phyloP scores from a whole-genome alignment of 1,140 invertebrate genomes.

The Pachyrhynchus sulphureomaculatus region DNA sequence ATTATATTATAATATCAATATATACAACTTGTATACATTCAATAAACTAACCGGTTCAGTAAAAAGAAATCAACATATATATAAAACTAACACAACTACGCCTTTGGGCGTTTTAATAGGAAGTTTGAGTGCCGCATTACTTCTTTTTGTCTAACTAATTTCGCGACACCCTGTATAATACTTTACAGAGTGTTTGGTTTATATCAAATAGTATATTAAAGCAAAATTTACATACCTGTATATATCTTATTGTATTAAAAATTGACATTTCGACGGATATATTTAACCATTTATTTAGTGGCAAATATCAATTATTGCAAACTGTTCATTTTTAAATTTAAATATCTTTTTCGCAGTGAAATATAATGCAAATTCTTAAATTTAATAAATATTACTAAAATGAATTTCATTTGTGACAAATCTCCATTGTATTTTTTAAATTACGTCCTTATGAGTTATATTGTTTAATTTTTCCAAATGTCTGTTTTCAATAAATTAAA shows the following conservation, averaged over 20 bases:
- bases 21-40: conserved; percentile 53
- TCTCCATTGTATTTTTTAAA: too few species aligned
- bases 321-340: too few species aligned
- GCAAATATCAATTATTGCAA: too few species aligned
- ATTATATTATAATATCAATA: conserved; percentile 49
- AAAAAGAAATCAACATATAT: conserved; percentile 34
- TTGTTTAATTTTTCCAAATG: too few species aligned
- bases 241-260: neutral
- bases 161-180: conserved; percentile 12
- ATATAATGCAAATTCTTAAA: too few species aligned
- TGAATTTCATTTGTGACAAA: too few species aligned
- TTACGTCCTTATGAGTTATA: too few species aligned
- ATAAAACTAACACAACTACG: conserved; percentile 46
- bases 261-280: conserved; percentile 17
- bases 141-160: conserved; percentile 20
- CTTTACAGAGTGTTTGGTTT: conserved; percentile 7
- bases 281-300: neutral
- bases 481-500: too few species aligned
- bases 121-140: conserved; percentile 25
- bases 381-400: too few species aligned
- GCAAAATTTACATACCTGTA: neutral
- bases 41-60: conserved; percentile 53
- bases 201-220: neutral
- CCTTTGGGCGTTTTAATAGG: conserved; percentile 15
- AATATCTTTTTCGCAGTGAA: too few species aligned